phyloP scores from a whole-genome alignment of 2,888 invertebrate species.

The Chymomyza procnemis region DNA sequence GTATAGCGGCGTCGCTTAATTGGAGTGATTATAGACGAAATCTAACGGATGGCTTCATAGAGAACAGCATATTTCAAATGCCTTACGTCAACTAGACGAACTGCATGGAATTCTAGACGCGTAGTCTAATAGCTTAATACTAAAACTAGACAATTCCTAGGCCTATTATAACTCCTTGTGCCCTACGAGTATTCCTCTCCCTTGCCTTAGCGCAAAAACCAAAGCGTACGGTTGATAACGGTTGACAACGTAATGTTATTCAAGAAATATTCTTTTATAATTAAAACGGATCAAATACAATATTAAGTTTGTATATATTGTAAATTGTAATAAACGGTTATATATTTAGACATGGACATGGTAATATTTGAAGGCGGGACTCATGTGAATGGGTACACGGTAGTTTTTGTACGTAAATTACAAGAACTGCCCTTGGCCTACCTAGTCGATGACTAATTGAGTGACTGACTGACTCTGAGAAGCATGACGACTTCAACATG shows the following conservation, averaged over 20 bases:
- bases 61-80: conserved; percentile 70
- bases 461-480: background rate
- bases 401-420: background rate
- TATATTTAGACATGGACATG: conserved; percentile 44
- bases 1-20: conserved; percentile 18
- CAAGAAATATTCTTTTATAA: conserved; percentile 47
- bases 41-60: conserved; percentile 71
- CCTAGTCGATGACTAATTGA: background rate
- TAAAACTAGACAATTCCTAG: background rate
- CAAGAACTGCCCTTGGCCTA: background rate
- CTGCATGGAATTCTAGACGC: background rate
- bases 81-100: conserved; percentile 52
- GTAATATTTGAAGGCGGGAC: conserved; percentile 27
- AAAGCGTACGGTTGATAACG: conserved; percentile 20
- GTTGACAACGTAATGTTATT: conserved; percentile 40
- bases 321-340: conserved; percentile 60
- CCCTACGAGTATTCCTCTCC: background rate
- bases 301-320: conserved; percentile 22
- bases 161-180: background rate
- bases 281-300: conserved; percentile 13
- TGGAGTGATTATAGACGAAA: conserved; percentile 73
- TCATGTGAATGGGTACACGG: background rate
- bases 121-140: no score
- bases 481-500: background rate
- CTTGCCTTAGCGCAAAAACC: conserved; percentile 28